Conservation (phyloP, 2,113 vertebrate species). For the Orthonyx spaldingii region DNA sequence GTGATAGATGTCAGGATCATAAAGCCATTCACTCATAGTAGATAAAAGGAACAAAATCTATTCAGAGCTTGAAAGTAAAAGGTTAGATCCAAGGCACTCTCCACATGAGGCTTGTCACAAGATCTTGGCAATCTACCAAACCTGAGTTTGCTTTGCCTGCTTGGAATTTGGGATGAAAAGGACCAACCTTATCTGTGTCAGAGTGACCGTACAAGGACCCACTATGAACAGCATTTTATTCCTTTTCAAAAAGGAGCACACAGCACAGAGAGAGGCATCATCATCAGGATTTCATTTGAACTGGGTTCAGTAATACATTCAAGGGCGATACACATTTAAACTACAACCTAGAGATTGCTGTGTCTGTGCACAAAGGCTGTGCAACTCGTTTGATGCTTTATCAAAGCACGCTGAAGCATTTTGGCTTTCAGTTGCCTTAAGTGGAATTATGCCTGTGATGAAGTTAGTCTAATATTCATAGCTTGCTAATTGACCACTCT, state of each 20-base stretch:
- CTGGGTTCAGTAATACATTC: not conserved
- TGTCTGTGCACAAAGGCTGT: not conserved
- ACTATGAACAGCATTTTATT: not conserved
- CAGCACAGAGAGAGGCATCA: not conserved
- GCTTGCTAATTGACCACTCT: not conserved
- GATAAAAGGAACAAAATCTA: not conserved
- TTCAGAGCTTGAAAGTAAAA: not conserved
- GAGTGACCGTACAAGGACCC: fast-evolving
- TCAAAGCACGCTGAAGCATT: not conserved
- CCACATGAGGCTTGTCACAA: not conserved
- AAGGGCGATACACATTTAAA: not conserved
- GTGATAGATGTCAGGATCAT: not conserved
- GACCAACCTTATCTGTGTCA: not conserved
- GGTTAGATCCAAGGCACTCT: not conserved
- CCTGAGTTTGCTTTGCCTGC: not conserved
- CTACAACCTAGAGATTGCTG: not conserved
- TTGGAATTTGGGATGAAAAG: not conserved
- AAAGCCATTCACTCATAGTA: not conserved
- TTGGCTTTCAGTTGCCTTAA: not conserved
- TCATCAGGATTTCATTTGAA: not conserved
- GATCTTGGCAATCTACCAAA: not conserved
- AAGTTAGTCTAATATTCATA: not conserved
- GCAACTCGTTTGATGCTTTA: not conserved
- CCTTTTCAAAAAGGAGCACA: not conserved
- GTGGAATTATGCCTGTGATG: not conserved